phyloP scores from a whole-genome alignment of 2,113 vertebrate species.

The Cheirogaleus medius region DNA sequence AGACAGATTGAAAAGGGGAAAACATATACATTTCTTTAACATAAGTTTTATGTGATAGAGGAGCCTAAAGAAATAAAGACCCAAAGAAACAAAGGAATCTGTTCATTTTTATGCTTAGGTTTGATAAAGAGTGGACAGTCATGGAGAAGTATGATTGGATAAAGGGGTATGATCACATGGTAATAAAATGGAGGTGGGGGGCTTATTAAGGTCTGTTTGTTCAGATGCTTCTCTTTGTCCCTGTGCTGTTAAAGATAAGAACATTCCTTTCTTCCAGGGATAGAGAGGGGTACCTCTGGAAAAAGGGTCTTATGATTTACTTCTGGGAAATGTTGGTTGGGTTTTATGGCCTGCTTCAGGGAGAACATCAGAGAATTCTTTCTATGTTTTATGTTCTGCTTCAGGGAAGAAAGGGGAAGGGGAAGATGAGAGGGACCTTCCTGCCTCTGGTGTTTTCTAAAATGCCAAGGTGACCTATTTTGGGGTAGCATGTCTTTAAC shows the following conservation, averaged over 20 bases:
- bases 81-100: not conserved
- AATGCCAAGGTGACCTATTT: not conserved
- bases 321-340: not conserved
- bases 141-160: not conserved
- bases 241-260: not conserved
- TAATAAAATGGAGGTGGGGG: not conserved
- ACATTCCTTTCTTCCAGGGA: not conserved
- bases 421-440: not conserved
- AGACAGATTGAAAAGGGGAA: not conserved
- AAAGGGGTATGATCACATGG: too few relatives aligned
- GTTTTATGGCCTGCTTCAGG: not conserved
- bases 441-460: not conserved
- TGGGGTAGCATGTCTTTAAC: not conserved
- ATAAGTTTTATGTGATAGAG: not conserved
- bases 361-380: not conserved
- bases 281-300: not conserved
- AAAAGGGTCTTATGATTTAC: not conserved
- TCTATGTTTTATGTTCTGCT: not conserved
- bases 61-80: not conserved
- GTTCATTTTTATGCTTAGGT: not conserved
- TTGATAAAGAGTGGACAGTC: not conserved
- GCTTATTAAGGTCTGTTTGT: not conserved
- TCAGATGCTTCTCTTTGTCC: not conserved
- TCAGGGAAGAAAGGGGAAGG: not conserved
- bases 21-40: not conserved